phyloP scores from a whole-genome alignment of 2,888 invertebrate species.

The Nudaria mundana region DNA sequence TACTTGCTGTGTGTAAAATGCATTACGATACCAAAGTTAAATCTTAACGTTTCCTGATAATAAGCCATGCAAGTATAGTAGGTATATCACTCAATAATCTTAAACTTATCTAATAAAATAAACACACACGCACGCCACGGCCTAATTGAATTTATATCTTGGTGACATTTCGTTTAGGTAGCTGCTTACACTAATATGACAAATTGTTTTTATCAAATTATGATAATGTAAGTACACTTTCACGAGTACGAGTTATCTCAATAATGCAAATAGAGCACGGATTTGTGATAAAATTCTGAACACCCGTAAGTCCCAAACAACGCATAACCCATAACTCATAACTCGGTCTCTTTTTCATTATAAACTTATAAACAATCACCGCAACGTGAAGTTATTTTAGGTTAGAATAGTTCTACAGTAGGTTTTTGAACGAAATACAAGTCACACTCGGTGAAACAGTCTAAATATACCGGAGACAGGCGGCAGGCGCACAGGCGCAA shows the following conservation, averaged over 20 bases:
- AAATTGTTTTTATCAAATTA: neutral
- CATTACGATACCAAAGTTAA: conserved; percentile 13
- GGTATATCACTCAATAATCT: neutral
- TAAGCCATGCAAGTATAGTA: too few species aligned
- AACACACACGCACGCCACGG: neutral
- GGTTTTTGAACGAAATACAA: conserved; percentile 57
- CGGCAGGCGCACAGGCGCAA: conserved; percentile 67
- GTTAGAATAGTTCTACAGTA: conserved; percentile 39
- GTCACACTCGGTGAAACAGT: conserved; percentile 68
- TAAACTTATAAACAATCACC: conserved; percentile 20
- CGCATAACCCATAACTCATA: conserved; percentile 19
- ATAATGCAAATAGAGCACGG: neutral
- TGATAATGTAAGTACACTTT: neutral
- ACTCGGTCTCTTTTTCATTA: conserved; percentile 24
- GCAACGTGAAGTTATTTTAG: conserved; percentile 43
- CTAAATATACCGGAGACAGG: conserved; percentile 72
- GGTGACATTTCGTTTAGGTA: neutral
- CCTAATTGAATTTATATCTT: neutral
- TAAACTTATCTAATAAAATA: neutral
- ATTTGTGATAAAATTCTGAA: neutral
- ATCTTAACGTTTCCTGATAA: too few species aligned
- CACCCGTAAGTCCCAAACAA: neutral
- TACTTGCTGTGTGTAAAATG: conserved; percentile 7
- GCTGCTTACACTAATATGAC: too few species aligned
- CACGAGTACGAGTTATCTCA: neutral